phyloP scores from a whole-genome alignment of 2,113 vertebrate genomes.

The Paratilapia polleni region DNA sequence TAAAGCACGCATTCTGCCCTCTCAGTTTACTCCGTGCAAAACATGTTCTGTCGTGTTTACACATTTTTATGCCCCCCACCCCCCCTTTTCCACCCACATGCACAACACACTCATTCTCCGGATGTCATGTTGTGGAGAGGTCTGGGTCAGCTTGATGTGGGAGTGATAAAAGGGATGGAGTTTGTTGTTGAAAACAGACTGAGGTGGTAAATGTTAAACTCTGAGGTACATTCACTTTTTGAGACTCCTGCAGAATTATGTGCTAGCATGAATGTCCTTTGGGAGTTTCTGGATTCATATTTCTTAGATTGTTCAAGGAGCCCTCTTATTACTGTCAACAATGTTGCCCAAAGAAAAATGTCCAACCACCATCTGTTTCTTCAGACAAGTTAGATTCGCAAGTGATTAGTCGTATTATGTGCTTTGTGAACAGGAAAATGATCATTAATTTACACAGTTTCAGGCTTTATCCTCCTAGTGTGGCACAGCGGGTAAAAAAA shows the following conservation, averaged over 20 bases:
- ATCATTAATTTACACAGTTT: background rate
- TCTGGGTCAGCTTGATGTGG: constrained; percentile 34
- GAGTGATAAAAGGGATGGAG: constrained; percentile 21
- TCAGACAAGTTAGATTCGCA: background rate
- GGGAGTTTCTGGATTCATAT: constrained; percentile 12
- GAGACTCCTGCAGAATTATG: background rate
- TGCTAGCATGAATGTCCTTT: background rate
- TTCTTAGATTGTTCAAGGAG: background rate
- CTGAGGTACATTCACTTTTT: background rate
- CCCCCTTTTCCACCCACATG: background rate
- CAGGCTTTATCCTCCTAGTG: background rate
- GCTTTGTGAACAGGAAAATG: background rate
- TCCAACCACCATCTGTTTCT: constrained; percentile 52
- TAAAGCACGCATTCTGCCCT: constrained; percentile 2
- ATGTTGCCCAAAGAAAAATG: constrained; percentile 30
- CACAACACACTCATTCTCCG: background rate
- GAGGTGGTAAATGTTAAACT: constrained; percentile 6
- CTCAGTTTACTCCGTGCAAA: background rate
- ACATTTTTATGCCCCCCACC: background rate
- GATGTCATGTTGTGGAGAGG: constrained; percentile 37
- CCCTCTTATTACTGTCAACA: constrained; percentile 1
- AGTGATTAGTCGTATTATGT: constrained; percentile 10
- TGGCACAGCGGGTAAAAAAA: background rate
- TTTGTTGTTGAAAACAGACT: constrained; percentile 17
- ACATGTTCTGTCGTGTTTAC: background rate